Evolutionary conservation across 2,797 vertebrate genomes (phyloP).

Genomic region (Coilia nasus): DNA sequence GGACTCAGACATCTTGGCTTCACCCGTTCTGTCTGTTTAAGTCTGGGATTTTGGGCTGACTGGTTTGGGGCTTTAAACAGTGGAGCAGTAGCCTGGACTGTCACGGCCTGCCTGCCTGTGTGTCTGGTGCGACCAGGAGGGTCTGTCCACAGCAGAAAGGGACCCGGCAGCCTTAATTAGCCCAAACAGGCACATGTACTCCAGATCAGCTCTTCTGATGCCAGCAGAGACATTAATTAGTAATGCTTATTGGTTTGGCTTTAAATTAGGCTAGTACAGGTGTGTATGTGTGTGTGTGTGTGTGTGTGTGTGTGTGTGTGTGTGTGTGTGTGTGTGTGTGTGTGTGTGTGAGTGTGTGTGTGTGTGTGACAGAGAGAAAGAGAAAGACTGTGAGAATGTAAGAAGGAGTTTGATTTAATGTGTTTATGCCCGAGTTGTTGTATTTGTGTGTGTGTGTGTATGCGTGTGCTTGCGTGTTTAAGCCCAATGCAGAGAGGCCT

Average conservation of each 20-base stretch:
- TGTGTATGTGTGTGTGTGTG: not conserved
- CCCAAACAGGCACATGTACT: not conserved
- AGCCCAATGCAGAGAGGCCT: not conserved
- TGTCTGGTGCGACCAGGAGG: not conserved
- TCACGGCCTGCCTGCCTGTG: not conserved
- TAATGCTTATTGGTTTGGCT: not conserved
- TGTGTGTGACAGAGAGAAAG: not conserved
- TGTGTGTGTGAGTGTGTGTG: not conserved
- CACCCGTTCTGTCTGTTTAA: not conserved
- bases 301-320: not conserved
- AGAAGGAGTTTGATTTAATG: no score
- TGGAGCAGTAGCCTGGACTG: not conserved
- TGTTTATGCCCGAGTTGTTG: no score
- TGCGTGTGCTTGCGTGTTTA: no score
- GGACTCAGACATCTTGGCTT: not conserved
- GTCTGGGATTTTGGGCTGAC: not conserved
- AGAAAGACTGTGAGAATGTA: not conserved
- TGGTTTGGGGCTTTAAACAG: not conserved
- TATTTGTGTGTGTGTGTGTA: not conserved
- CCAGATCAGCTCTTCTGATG: not conserved
- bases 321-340: not conserved
- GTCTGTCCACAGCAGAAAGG: not conserved
- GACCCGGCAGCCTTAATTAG: not conserved
- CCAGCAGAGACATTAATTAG: constrained; percentile 14
- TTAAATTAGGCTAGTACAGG: not conserved